Conservation (phyloP, 2,113 vertebrate genomes). For the Capreolus pygargus region DNA sequence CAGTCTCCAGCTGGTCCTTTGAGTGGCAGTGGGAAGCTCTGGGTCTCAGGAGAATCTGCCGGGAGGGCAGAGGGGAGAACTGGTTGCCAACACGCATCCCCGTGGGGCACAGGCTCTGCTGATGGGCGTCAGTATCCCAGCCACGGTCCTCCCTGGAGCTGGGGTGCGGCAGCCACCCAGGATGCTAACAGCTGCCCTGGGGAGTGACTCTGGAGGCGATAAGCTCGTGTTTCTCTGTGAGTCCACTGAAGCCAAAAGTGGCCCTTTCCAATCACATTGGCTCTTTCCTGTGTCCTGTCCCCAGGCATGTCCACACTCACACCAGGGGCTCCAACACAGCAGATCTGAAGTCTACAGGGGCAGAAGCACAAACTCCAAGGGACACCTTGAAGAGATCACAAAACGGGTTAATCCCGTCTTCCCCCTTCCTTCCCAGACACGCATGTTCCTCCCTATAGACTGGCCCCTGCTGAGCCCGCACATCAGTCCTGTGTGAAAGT, state of each 20-base stretch:
- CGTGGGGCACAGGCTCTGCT: not conserved
- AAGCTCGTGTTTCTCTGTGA: not conserved
- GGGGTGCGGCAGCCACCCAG: fast-evolving
- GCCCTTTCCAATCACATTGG: not conserved
- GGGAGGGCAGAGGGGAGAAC: not conserved
- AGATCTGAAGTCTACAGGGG: not conserved
- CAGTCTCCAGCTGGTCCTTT: not conserved
- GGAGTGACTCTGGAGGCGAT: no score
- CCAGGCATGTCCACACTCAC: not conserved
- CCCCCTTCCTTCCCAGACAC: not conserved
- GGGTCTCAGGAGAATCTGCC: not conserved
- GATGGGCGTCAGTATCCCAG: fast-evolving
- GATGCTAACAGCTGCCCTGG: not conserved
- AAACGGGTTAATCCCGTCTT: fast-evolving
- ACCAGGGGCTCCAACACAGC: not conserved
- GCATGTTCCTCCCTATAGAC: not conserved
- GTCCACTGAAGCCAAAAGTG: not conserved
- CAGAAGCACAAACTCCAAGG: not conserved
- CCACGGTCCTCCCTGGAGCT: fast-evolving
- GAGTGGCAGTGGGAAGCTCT: not conserved
- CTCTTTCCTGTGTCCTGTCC: not conserved
- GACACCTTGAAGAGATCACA: not conserved
- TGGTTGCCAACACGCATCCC: not conserved
- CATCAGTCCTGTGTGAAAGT: not conserved
- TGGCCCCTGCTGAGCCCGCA: fast-evolving